Evolutionary conservation across 2,113 vertebrate genomes (phyloP).

Genomic region (Plecotus auritus): DNA sequence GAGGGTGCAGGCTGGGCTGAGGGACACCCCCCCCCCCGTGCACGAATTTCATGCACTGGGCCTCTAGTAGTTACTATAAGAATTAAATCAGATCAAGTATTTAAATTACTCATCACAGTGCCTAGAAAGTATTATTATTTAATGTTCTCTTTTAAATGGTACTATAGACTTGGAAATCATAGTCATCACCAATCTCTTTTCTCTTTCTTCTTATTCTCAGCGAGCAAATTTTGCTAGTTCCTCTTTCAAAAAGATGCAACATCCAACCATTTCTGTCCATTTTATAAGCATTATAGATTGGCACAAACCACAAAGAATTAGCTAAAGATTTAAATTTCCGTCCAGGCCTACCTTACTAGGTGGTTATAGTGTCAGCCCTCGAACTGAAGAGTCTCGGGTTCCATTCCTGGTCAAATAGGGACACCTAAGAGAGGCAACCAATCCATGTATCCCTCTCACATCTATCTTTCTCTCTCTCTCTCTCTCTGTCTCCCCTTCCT

Average conservation of each 20-base stretch:
- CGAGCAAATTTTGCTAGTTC: background rate
- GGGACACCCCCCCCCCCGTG: no score
- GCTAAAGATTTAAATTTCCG: background rate
- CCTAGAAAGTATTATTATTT: background rate
- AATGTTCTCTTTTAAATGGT: background rate
- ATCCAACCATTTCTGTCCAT: background rate
- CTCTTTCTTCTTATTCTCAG: background rate
- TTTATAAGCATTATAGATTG: background rate
- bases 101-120: background rate
- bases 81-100: background rate
- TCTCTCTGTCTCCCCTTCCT: no score
- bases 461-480: no score
- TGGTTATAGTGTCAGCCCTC: no score
- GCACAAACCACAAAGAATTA: background rate
- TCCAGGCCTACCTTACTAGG: no score
- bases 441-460: no score
- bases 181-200: background rate
- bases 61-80: background rate
- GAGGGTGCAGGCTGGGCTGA: no score
- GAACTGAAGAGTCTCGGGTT: no score
- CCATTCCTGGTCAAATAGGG: no score
- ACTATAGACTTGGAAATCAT: background rate
- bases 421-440: no score
- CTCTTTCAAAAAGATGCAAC: background rate
- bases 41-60: no score